A percentile compares a stretch with the other conserved stretches of the same genome.
Conservation (phyloP, 2,797 vertebrate species). For the Brachymystax lenok region DNA sequence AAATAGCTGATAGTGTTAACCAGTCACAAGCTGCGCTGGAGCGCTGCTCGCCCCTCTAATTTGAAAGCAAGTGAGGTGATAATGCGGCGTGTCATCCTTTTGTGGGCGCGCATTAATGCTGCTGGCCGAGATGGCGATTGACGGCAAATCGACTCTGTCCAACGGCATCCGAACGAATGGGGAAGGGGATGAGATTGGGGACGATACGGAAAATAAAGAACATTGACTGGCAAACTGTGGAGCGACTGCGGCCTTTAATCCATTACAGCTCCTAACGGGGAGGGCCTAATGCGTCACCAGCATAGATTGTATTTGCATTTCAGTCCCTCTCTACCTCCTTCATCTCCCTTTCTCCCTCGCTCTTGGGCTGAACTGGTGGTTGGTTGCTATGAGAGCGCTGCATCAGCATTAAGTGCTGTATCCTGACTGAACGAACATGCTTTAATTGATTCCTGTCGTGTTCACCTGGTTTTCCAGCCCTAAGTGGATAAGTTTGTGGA, state of each 20-base stretch:
- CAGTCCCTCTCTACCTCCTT: not conserved
- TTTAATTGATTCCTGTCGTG: no score
- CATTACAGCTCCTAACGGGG: slow-evolving; percentile 84
- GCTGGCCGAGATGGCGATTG: slow-evolving; percentile 82
- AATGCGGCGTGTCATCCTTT: slow-evolving; percentile 83
- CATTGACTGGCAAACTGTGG: slow-evolving; percentile 88
- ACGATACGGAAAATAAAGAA: slow-evolving; percentile 78
- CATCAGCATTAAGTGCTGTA: no score
- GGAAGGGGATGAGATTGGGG: slow-evolving; percentile 42
- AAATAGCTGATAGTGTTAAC: slow-evolving; percentile 86
- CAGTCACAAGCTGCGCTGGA: slow-evolving; percentile 84
- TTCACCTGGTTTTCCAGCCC: no score
- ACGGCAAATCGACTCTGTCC: slow-evolving; percentile 87
- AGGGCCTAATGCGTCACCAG: slow-evolving; percentile 87
- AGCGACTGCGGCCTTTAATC: slow-evolving; percentile 88
- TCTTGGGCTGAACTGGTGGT: slow-evolving; percentile 56
- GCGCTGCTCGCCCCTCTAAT: no score
- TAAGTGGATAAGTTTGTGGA: no score
- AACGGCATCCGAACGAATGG: slow-evolving; percentile 66
- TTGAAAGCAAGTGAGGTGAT: slow-evolving; percentile 87
- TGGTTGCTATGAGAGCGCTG: slow-evolving; percentile 53
- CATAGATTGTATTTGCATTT: slow-evolving; percentile 75
- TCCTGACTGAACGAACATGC: no score
- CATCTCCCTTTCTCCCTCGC: slow-evolving; percentile 2
- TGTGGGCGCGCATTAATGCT: slow-evolving; percentile 94